A percentile compares a stretch with the other conserved stretches of the same genome.
These are phyloP conservation scores for Drosophila bocki DNA, from an alignment of 1,140 invertebrate species.

Conservation along the genomic window DNA sequence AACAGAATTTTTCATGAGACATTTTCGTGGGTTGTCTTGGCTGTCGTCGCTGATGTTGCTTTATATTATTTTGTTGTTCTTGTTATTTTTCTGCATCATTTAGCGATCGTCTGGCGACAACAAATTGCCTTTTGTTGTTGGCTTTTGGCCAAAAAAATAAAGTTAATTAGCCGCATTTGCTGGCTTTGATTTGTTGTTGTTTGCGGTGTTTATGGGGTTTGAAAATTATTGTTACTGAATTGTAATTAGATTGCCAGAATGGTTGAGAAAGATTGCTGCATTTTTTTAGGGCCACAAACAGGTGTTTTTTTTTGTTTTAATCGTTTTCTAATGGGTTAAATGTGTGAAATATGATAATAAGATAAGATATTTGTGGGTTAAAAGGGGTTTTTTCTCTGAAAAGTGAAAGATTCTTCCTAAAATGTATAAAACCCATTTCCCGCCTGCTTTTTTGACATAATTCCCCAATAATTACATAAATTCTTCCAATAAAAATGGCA, in stretches of 20 bases:
- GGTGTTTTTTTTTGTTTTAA: neutral
- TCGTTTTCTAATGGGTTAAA: neutral
- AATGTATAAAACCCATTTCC: neutral
- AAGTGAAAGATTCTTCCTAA: neutral
- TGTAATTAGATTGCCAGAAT: slow-evolving; percentile 43
- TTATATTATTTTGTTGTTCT: slow-evolving; percentile 18
- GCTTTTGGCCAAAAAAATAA: slow-evolving; percentile 46
- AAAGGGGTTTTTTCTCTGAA: neutral
- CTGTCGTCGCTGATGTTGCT: slow-evolving; percentile 44
- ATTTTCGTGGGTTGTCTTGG: slow-evolving; percentile 68
- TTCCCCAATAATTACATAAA: slow-evolving; percentile 7
- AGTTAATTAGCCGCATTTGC: slow-evolving; percentile 77
- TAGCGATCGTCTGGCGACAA: slow-evolving; percentile 67
- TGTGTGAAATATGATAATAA: slow-evolving; percentile 10
- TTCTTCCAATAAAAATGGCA: neutral
- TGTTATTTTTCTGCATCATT: slow-evolving; percentile 58
- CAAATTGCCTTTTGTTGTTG: slow-evolving; percentile 61
- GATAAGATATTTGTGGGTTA: neutral
- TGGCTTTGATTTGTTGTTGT: slow-evolving; percentile 68
- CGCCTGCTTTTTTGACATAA: neutral
- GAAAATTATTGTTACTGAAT: slow-evolving; percentile 41
- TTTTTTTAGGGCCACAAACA: slow-evolving; percentile 16
- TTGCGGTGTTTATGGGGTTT: slow-evolving; percentile 36
- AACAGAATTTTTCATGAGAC: slow-evolving; percentile 81
- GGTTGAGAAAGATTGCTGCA: slow-evolving; percentile 8